Conservation (phyloP, 2,113 vertebrate species). For the Smithornis capensis region DNA sequence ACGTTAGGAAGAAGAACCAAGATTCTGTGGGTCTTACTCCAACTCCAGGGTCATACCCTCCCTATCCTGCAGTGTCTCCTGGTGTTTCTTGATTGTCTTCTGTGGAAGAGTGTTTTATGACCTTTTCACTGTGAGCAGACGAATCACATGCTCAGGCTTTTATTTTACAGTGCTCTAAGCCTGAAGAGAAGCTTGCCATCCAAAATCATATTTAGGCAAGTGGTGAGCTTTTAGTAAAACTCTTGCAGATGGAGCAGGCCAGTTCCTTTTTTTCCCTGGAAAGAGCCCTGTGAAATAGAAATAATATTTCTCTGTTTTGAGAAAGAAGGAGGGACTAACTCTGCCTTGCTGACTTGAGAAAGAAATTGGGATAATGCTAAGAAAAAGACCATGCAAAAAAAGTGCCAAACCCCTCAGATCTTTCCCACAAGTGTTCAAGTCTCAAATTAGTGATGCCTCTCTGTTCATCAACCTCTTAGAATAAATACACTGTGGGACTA, state of each 20-base stretch:
- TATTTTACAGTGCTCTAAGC: background rate
- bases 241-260: background rate
- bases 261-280: background rate
- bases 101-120: background rate
- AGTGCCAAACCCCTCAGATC: background rate
- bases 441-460: background rate
- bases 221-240: background rate
- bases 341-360: background rate
- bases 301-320: background rate
- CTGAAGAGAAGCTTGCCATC: background rate
- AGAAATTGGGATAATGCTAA: background rate
- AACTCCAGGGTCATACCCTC: slow-evolving; percentile 29
- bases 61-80: background rate
- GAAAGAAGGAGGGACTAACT: background rate
- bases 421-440: background rate
- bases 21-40: slow-evolving; percentile 26
- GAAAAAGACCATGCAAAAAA: background rate
- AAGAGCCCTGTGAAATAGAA: background rate
- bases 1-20: background rate
- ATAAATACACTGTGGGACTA: background rate
- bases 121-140: background rate
- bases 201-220: background rate
- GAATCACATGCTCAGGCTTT: background rate
- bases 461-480: background rate
- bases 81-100: slow-evolving; percentile 17